Evolutionary conservation across 1,140 invertebrate species (phyloP).

Genomic region (Halictus rubicundus): DNA sequence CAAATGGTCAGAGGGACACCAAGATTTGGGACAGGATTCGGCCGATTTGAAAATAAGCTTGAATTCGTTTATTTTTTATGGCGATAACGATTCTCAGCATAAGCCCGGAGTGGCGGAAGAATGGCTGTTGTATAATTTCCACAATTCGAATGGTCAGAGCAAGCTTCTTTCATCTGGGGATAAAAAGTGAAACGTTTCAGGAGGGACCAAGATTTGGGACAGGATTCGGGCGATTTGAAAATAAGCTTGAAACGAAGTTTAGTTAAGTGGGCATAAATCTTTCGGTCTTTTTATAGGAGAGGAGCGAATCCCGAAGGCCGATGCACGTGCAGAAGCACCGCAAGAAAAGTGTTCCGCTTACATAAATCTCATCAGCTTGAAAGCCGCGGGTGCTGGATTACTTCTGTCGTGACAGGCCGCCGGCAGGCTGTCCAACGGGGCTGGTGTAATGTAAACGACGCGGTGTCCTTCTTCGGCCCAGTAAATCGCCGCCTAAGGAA

Average conservation of each 20-base stretch:
- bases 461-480: slow-evolving; percentile 73
- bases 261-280: slow-evolving; percentile 27
- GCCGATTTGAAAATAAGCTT: too few species aligned
- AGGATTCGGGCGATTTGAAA: slow-evolving; percentile 8
- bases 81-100: too few species aligned
- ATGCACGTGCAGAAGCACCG: slow-evolving; percentile 30
- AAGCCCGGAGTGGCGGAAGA: too few species aligned
- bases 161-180: too few species aligned
- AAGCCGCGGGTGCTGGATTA: slow-evolving; percentile 62
- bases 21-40: too few species aligned
- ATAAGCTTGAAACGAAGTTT: slow-evolving; percentile 1
- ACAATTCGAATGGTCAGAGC: too few species aligned
- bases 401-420: slow-evolving; percentile 71
- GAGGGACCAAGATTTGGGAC: neutral
- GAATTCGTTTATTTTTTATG: too few species aligned
- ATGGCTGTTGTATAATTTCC: too few species aligned
- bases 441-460: slow-evolving; percentile 71
- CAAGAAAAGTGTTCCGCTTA: slow-evolving; percentile 61
- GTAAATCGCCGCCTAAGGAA: slow-evolving; percentile 70
- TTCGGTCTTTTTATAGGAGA: slow-evolving; percentile 26
- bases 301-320: slow-evolving; percentile 26
- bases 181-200: neutral
- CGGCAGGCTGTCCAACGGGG: slow-evolving; percentile 68
- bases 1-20: too few species aligned
- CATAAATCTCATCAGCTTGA: slow-evolving; percentile 76